Percentiles rank a stretch among this genome's conserved stretches.
Conservation (phyloP, 1,140 invertebrate species). For the Tribolium madens region DNA sequence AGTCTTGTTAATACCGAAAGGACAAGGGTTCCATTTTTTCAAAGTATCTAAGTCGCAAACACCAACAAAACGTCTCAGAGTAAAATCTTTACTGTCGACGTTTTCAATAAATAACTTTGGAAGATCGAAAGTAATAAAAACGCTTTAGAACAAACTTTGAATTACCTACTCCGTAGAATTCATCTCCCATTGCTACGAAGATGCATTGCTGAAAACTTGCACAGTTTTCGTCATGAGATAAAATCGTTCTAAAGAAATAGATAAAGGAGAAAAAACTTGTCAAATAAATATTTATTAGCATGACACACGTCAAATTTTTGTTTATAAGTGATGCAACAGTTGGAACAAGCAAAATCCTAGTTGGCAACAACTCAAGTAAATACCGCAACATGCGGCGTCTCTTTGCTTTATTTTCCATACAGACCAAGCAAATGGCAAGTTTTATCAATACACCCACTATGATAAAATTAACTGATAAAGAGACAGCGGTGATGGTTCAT, state of each 20-base stretch:
- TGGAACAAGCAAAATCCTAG: not conserved
- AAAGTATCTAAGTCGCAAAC: slow-evolving; percentile 44
- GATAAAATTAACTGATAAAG: slow-evolving; percentile 22
- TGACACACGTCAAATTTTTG: slow-evolving; percentile 1
- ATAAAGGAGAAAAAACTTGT: not conserved
- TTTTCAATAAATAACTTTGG: slow-evolving; percentile 5
- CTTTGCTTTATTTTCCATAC: slow-evolving; percentile 16
- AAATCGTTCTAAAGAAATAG: not conserved
- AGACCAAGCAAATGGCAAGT: slow-evolving; percentile 9
- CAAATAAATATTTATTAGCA: not conserved
- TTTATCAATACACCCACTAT: slow-evolving; percentile 3
- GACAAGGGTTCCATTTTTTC: slow-evolving; percentile 48
- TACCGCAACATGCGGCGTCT: not conserved
- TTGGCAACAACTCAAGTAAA: slow-evolving; percentile 22
- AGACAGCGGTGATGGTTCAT: not conserved
- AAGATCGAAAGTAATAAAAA: slow-evolving; percentile 8
- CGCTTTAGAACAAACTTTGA: slow-evolving; percentile 17
- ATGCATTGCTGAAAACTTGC: slow-evolving; percentile 45
- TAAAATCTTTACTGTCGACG: not conserved
- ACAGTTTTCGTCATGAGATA: not conserved
- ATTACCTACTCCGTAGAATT: slow-evolving; percentile 44
- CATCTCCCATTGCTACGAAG: slow-evolving; percentile 47
- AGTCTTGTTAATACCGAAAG: not conserved
- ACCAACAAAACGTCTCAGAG: slow-evolving; percentile 40
- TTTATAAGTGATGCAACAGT: slow-evolving; percentile 24